phyloP scores from a whole-genome alignment of 2,797 vertebrate species.

The Scleropages formosus region DNA sequence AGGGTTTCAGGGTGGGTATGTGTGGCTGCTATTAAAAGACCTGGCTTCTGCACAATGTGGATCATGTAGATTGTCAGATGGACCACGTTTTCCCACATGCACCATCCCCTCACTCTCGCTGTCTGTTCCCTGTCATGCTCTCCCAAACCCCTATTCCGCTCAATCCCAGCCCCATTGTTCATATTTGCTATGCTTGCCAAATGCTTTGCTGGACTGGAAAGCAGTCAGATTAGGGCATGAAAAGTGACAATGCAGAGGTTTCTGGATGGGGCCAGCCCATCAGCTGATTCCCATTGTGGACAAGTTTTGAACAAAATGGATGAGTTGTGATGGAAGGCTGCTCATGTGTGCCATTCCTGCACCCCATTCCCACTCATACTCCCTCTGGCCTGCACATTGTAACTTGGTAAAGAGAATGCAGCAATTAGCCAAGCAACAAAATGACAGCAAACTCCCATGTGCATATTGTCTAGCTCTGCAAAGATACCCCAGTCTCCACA shows the following conservation, averaged over 20 bases:
- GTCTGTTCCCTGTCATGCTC: constrained; percentile 40
- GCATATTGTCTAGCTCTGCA: background rate
- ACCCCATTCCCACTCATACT: background rate
- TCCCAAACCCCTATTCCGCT: constrained; percentile 45
- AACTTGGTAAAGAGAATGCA: constrained; percentile 3
- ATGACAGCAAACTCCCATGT: background rate
- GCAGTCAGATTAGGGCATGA: constrained; percentile 72
- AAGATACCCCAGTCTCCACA: background rate
- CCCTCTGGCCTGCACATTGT: background rate
- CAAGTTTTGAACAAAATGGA: constrained; percentile 64
- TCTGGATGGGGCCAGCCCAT: constrained; percentile 65
- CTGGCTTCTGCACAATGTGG: constrained; percentile 51
- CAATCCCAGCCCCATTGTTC: constrained; percentile 69
- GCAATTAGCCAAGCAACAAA: background rate
- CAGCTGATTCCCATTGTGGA: constrained; percentile 72
- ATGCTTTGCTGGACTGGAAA: constrained; percentile 69
- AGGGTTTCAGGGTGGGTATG: constrained; percentile 19
- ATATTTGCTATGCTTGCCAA: constrained; percentile 73
- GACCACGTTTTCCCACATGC: constrained; percentile 1
- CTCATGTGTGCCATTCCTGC: constrained; percentile 47
- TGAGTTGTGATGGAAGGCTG: background rate
- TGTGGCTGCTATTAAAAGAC: constrained; percentile 42
- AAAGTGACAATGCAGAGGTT: constrained; percentile 76
- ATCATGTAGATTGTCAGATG: constrained; percentile 51
- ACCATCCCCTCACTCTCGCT: background rate